These are phyloP conservation scores for Germaria angustata DNA, from an alignment of 2,888 invertebrate species.

Conservation along the genomic window DNA sequence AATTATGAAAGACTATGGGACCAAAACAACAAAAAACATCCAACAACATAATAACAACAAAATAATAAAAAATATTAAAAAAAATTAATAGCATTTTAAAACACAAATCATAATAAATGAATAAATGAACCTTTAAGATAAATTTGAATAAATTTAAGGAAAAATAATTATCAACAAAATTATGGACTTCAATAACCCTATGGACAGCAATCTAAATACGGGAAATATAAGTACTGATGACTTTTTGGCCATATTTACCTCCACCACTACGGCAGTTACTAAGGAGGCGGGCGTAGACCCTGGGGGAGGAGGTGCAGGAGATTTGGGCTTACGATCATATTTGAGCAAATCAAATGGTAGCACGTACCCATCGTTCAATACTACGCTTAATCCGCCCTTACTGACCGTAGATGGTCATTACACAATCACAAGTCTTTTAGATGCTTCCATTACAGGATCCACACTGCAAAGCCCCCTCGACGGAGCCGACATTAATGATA, in stretches of 20 bases:
- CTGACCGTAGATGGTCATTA: constrained; percentile 74
- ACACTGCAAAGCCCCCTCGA: constrained; percentile 52
- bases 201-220: constrained; percentile 76
- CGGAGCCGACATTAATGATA: constrained; percentile 73
- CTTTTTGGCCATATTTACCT: constrained; percentile 78
- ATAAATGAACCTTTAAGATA: neutral
- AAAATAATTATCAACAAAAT: constrained; percentile 3
- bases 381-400: constrained; percentile 74
- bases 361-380: constrained; percentile 47
- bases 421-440: constrained; percentile 71
- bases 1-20: constrained; percentile 25
- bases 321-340: neutral
- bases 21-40: constrained; percentile 41
- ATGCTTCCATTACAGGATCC: constrained; percentile 66
- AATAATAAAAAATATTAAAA: constrained; percentile 20
- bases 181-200: constrained; percentile 76
- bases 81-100: constrained; percentile 14
- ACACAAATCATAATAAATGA: neutral
- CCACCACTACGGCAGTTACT: constrained; percentile 72
- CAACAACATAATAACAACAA: too few relatives aligned
- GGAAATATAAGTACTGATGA: constrained; percentile 80
- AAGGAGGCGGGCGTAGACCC: constrained; percentile 59
- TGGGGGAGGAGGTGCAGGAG: constrained; percentile 48
- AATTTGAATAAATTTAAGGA: neutral
- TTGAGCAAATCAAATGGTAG: constrained; percentile 32